Evolutionary conservation across 2,113 vertebrate genomes (phyloP).

Genomic region (Vulpes vulpes): DNA sequence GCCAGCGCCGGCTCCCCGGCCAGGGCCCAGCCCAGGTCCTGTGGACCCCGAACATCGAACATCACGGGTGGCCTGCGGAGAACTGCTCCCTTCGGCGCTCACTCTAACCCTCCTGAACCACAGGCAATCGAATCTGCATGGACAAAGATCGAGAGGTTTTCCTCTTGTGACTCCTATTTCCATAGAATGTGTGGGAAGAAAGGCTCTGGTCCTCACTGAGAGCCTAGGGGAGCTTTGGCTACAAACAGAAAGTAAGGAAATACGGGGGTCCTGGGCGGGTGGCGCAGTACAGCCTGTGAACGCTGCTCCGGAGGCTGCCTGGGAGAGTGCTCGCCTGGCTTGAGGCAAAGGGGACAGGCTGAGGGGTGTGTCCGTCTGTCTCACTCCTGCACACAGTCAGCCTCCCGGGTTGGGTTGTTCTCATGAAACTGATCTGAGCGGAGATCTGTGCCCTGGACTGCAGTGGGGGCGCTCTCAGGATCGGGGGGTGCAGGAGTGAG

Average conservation of each 20-base stretch:
- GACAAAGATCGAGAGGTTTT: not conserved
- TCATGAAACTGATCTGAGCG: too few relatives aligned
- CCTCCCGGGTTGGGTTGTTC: not conserved
- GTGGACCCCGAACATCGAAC: not conserved
- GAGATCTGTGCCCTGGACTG: not conserved
- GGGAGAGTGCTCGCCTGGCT: too few relatives aligned
- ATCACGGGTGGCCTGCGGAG: not conserved
- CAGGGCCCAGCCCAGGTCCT: not conserved
- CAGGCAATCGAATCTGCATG: not conserved
- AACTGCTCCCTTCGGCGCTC: not conserved
- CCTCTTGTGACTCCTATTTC: not conserved
- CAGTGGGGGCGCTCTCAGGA: not conserved
- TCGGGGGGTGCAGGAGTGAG: not conserved
- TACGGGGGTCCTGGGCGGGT: too few relatives aligned
- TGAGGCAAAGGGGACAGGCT: not conserved
- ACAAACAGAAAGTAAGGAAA: not conserved
- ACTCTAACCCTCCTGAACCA: not conserved
- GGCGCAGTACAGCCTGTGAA: not conserved
- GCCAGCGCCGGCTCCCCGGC: not conserved
- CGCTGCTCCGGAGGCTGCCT: too few relatives aligned
- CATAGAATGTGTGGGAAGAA: not conserved
- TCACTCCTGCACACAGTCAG: not conserved
- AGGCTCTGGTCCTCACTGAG: not conserved
- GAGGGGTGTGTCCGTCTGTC: not conserved
- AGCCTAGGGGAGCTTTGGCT: not conserved